A percentile compares a stretch with the other conserved stretches of the same genome.
These are phyloP conservation scores for Pseudanteris insignis DNA, from an alignment of 2,888 invertebrate species.

Conservation along the genomic window DNA sequence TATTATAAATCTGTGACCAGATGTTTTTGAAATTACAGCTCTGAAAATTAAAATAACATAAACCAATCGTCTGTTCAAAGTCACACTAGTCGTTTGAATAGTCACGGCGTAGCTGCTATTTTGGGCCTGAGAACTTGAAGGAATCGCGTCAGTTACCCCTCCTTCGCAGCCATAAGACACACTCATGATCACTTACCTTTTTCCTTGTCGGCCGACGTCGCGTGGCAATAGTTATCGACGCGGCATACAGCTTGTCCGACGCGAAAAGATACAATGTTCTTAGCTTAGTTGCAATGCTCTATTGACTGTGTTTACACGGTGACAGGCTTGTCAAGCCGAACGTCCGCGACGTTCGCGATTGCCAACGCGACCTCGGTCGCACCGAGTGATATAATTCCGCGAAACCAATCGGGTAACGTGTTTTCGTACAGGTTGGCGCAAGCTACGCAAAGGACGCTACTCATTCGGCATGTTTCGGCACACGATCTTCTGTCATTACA, in stretches of 20 bases:
- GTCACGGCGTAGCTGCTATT: too few relatives aligned
- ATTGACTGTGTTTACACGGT: too few relatives aligned
- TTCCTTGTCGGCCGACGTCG: slow-evolving; percentile 16
- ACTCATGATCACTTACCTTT: slow-evolving; percentile 16
- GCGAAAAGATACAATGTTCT: too few relatives aligned
- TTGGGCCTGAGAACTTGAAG: too few relatives aligned
- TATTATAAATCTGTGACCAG: too few relatives aligned
- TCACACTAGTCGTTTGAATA: too few relatives aligned
- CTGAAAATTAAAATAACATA: too few relatives aligned
- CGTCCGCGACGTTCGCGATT: slow-evolving; percentile 35
- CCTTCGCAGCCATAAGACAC: slow-evolving; percentile 3
- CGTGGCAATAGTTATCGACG: slow-evolving; percentile 19
- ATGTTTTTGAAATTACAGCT: too few relatives aligned
- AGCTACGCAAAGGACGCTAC: neutral
- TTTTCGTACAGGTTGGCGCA: slow-evolving; percentile 25
- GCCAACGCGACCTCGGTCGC: slow-evolving; percentile 42
- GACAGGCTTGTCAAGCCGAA: slow-evolving; percentile 8
- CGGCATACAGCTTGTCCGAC: slow-evolving; percentile 11
- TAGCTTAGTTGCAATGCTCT: too few relatives aligned
- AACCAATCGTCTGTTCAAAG: too few relatives aligned
- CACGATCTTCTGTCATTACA: neutral
- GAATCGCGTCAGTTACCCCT: slow-evolving; percentile 7
- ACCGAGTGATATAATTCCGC: slow-evolving; percentile 8
- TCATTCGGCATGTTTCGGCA: slow-evolving; percentile 3
- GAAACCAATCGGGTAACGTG: slow-evolving; percentile 6